phyloP scores from a whole-genome alignment of 2,797 vertebrate species.

The Siniperca undulata region DNA sequence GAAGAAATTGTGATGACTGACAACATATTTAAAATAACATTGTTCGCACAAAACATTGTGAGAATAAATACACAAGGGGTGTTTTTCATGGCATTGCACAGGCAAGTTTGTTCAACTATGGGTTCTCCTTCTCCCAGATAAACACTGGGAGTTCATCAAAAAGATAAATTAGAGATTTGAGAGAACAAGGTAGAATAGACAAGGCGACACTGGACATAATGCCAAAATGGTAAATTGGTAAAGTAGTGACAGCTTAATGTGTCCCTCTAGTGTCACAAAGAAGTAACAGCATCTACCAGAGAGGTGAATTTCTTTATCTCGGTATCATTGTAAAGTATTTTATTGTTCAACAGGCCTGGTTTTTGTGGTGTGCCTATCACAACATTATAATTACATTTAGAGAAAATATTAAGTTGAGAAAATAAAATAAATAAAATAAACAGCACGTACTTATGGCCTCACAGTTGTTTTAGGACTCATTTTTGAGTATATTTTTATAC shows the following conservation, averaged over 20 bases:
- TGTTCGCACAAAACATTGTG: neutral
- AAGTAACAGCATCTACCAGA: conserved; percentile 25
- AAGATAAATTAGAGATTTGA: neutral
- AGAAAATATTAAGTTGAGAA: neutral
- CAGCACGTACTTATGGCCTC: neutral
- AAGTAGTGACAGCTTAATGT: conserved; percentile 11
- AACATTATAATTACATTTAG: conserved; percentile 3
- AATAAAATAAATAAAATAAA: conserved; percentile 18
- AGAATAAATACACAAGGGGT: neutral
- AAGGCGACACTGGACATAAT: neutral
- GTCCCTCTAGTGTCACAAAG: conserved; percentile 69
- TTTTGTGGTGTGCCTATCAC: neutral
- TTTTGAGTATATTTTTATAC: conserved; percentile 5
- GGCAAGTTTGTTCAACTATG: neutral
- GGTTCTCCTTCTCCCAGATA: neutral
- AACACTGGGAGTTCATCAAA: neutral
- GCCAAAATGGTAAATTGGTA: neutral
- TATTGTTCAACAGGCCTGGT: neutral
- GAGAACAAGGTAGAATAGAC: neutral
- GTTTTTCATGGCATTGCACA: neutral
- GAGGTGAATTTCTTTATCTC: neutral
- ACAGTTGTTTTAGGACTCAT: neutral
- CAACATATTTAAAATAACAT: neutral
- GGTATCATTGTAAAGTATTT: no score
- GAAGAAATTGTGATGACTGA: neutral